These are phyloP conservation scores for Melinaea menophilus DNA, from an alignment of 2,888 invertebrate genomes.

Conservation along the genomic window DNA sequence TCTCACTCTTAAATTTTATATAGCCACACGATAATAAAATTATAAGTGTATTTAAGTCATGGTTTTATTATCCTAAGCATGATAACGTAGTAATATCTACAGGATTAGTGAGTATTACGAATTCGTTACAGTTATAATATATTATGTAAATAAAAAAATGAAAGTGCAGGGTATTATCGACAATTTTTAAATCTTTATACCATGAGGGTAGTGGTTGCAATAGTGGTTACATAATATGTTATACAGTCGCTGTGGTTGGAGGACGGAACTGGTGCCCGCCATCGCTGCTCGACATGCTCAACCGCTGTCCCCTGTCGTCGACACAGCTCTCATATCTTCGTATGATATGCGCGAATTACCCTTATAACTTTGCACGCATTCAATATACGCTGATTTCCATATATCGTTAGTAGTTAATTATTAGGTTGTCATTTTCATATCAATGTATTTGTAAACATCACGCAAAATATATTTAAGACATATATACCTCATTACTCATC, in stretches of 20 bases:
- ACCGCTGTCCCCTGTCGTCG: conserved; percentile 56
- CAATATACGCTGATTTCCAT: too few relatives aligned
- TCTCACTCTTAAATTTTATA: too few relatives aligned
- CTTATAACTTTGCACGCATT: conserved; percentile 34
- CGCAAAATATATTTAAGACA: neutral
- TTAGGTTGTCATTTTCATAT: neutral
- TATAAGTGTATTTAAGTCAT: too few relatives aligned
- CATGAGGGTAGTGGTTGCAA: neutral
- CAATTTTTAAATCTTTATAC: too few relatives aligned
- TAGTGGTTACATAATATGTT: conserved; percentile 32
- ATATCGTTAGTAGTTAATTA: neutral
- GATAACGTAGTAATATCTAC: too few relatives aligned
- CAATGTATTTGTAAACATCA: neutral
- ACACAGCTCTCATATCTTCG: conserved; percentile 63
- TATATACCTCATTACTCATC: neutral
- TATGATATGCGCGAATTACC: conserved; percentile 50
- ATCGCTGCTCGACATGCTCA: conserved; percentile 48
- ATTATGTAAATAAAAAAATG: too few relatives aligned
- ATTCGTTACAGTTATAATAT: too few relatives aligned
- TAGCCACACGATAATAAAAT: too few relatives aligned
- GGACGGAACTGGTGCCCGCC: conserved; percentile 50
- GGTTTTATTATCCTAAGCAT: too few relatives aligned
- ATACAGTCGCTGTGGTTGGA: conserved; percentile 81
- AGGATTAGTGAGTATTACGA: too few relatives aligned
- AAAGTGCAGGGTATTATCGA: too few relatives aligned